Conservation (phyloP, 37 sponge, comb jelly and placozoan species). For the Agelas oroides region DNA sequence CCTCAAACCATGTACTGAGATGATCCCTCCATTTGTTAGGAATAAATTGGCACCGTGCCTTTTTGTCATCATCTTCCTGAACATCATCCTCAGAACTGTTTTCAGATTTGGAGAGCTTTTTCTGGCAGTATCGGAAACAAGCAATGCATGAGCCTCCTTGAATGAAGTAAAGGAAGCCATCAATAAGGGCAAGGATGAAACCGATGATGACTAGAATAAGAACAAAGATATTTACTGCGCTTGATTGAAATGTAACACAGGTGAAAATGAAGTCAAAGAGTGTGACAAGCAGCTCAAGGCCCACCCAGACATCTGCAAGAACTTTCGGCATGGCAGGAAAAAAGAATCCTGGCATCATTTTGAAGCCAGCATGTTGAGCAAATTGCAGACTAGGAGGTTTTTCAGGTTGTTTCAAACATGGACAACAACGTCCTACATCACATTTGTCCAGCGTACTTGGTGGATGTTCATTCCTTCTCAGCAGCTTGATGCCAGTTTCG, state of each 20-base stretch:
- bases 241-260: background rate
- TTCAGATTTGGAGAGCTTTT: background rate
- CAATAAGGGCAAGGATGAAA: constrained; percentile 19
- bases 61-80: background rate
- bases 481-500: no score
- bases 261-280: constrained; percentile 2
- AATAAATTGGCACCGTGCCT: background rate
- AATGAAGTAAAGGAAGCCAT: constrained; percentile 27
- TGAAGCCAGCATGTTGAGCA: constrained; percentile 14
- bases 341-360: constrained; percentile 2
- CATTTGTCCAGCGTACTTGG: background rate
- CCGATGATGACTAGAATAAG: background rate
- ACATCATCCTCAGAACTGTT: background rate
- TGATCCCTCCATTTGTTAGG: background rate
- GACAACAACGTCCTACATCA: background rate
- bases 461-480: no score
- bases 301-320: constrained; percentile 20
- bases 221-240: constrained; percentile 2
- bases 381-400: background rate
- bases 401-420: background rate
- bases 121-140: background rate
- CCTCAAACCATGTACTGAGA: background rate
- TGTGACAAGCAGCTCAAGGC: constrained; percentile 10
- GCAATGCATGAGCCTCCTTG: background rate
- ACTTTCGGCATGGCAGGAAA: constrained; percentile 32